These are phyloP conservation scores for Hemicordylus capensis DNA, from an alignment of 2,113 vertebrate genomes.

Conservation along the genomic window DNA sequence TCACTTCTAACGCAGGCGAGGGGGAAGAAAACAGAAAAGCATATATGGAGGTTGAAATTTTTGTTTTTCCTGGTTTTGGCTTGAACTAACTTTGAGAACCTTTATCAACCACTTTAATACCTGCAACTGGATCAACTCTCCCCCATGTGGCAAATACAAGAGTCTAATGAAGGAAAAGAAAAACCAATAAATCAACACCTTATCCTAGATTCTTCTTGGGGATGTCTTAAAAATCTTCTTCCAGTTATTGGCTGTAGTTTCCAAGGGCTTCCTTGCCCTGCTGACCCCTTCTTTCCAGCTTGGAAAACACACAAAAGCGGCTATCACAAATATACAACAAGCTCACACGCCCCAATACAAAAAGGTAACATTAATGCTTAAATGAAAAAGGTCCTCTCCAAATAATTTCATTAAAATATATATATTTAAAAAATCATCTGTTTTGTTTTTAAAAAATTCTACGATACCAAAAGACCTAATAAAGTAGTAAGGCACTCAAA, in stretches of 20 bases:
- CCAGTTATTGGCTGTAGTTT: constrained; percentile 82
- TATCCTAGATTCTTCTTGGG: constrained; percentile 53
- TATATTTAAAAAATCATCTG: constrained; percentile 72
- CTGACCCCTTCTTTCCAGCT: constrained; percentile 75
- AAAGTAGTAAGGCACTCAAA: constrained; percentile 97
- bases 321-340: constrained; percentile 79
- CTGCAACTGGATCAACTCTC: constrained; percentile 55
- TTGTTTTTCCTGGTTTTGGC: constrained; percentile 70
- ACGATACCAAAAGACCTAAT: constrained; percentile 82
- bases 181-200: constrained; percentile 21
- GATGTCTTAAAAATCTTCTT: constrained; percentile 72
- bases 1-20: constrained; percentile 51
- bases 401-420: constrained; percentile 85
- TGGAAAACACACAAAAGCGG: constrained; percentile 75
- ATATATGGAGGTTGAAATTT: constrained; percentile 58
- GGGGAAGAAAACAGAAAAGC: constrained; percentile 53
- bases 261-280: constrained; percentile 70
- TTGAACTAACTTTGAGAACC: constrained; percentile 63
- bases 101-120: constrained; percentile 59
- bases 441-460: constrained; percentile 72
- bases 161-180: constrained; percentile 42
- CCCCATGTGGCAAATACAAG: constrained; percentile 52
- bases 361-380: constrained; percentile 81
- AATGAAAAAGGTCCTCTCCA: constrained; percentile 77
- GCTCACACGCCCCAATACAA: constrained; percentile 75